phyloP scores from a whole-genome alignment of 2,888 invertebrate genomes.

The Troilus luridus region DNA sequence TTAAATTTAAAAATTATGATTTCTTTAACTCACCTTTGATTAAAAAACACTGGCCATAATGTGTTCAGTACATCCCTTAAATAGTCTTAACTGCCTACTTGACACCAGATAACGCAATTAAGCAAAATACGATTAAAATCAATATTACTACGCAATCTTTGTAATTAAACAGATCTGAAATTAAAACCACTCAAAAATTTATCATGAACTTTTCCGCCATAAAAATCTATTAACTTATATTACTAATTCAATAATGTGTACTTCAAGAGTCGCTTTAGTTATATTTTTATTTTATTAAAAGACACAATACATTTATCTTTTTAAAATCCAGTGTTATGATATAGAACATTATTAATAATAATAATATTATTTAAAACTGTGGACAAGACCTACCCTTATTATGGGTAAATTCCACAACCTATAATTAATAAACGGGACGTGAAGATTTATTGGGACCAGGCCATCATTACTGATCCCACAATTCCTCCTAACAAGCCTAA shows the following conservation, averaged over 20 bases:
- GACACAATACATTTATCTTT: no score
- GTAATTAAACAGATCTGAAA: neutral
- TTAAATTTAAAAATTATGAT: neutral
- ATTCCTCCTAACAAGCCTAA: no score
- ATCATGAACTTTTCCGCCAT: neutral
- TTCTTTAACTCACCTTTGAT: neutral
- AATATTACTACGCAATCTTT: neutral
- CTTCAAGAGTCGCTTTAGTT: no score
- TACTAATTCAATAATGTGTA: neutral
- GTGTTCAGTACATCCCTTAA: neutral
- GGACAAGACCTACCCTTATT: no score
- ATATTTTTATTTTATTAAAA: no score
- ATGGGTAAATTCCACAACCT: no score
- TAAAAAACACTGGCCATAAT: neutral
- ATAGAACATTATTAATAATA: no score
- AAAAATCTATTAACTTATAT: neutral
- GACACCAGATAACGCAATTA: neutral
- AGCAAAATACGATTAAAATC: neutral
- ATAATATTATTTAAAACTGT: no score
- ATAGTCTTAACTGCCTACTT: neutral
- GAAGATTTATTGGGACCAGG: no score
- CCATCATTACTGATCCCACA: no score
- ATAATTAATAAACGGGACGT: no score
- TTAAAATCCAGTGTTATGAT: no score
- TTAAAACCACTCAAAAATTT: neutral